phyloP scores from a whole-genome alignment of 92 coral and sea anemone species.

The Porites evermanni region DNA sequence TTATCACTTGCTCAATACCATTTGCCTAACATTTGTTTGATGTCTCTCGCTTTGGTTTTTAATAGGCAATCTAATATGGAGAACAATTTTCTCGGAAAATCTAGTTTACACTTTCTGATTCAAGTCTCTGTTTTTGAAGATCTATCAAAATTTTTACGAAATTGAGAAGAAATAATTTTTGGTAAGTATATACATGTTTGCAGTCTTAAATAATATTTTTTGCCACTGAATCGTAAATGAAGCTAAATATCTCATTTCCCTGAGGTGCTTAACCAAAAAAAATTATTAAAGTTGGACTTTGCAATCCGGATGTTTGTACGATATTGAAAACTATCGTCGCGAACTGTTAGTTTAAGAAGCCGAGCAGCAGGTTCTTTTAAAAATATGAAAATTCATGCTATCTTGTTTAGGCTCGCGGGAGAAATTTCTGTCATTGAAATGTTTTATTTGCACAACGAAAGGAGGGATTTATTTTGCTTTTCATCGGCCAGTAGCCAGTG shows the following conservation, averaged over 20 bases:
- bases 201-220: conserved; percentile 67
- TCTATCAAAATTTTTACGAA: conserved; percentile 13
- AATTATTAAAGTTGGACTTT: conserved; percentile 72
- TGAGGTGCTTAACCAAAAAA: conserved; percentile 50
- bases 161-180: conserved; percentile 69
- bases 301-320: conserved; percentile 85
- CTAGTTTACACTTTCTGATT: neutral
- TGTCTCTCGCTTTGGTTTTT: conserved; percentile 34
- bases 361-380: conserved; percentile 81
- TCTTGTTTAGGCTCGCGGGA: conserved; percentile 66
- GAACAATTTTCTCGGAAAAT: neutral
- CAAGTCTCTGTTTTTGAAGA: conserved; percentile 31
- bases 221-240: conserved; percentile 74
- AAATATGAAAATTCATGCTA: conserved; percentile 76
- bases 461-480: neutral
- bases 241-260: conserved; percentile 71
- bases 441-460: conserved; percentile 45
- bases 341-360: conserved; percentile 81
- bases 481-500: neutral
- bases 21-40: conserved; percentile 61
- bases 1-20: conserved; percentile 66
- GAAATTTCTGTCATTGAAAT: conserved; percentile 48
- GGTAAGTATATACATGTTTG: conserved; percentile 75
- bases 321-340: conserved; percentile 67
- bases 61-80: conserved; percentile 1